Evolutionary conservation across 92 coral and sea anemone species (phyloP), one percentile per base, ranked within the genome.

Genomic region (Pocillopora meandrina): DNA sequence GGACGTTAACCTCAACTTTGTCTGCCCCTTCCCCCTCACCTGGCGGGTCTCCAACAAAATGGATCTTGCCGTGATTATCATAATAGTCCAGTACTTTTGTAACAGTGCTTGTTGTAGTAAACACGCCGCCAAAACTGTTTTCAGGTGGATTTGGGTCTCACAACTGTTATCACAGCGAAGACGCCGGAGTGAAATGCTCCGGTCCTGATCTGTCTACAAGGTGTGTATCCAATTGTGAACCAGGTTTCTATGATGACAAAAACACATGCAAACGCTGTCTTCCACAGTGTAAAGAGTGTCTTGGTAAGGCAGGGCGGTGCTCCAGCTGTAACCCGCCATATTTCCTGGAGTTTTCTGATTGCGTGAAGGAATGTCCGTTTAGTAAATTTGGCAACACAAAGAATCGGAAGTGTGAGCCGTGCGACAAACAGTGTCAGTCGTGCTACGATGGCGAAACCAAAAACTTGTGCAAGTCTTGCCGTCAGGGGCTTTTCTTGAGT

Each of bases 91-190:
- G 52, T 3, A 3, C 4, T 42, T 42, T 42, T 3, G 4, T 42
- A 42, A 42, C 52, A 42, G 52, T 1, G 52, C 62, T 12, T 59
- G 62, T 12, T 59, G 62, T 59, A 2, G 62, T 16, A 59, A 16
- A 12, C 62, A 10, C 18, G 18, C 18, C 3, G 3, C 33, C 18
- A 35, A 67, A 0, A 56, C 33, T 47, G 65, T 63, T 85, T 75
- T 42, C 64, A 94, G 98, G 86, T 52, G 91, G 92, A 12, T 75
- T 94, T 56, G 98, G 95, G 10, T 66, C 56, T 14, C 85, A 83
- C 36, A 94, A 94, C 78, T 97, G 99, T 56, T 90, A 91, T 12
- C 99, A 97, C 77, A 16, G 79, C 7, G 99, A 97, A 77, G 99
- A 97, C 68, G 97, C 93, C 8, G 91, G 98, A 1, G 84, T 97